Percentiles rank a stretch among this genome's conserved stretches.
phyloP scores from a whole-genome alignment of 2,797 vertebrate species.

The Rhynchotus rufescens region DNA sequence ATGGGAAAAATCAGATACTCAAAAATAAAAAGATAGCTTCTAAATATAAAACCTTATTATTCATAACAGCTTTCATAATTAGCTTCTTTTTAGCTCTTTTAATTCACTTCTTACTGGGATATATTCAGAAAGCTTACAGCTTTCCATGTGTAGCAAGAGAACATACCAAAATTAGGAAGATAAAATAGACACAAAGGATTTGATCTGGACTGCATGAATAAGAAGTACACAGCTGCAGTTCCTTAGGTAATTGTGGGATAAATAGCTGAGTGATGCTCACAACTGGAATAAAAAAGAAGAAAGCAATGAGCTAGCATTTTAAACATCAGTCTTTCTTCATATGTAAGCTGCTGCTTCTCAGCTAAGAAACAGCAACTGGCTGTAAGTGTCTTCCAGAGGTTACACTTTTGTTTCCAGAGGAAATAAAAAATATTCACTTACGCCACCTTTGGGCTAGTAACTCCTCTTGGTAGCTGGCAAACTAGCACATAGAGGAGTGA shows the following conservation, averaged over 20 bases:
- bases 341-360: not conserved
- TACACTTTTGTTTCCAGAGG: not conserved
- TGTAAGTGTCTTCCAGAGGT: not conserved
- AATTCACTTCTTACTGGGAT: conserved; percentile 14
- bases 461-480: not conserved
- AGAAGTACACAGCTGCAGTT: conserved; percentile 34
- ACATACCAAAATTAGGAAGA: not conserved
- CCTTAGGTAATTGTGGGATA: conserved; percentile 48
- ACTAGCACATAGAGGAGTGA: not conserved
- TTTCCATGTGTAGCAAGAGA: conserved; percentile 25
- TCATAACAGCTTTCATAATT: conserved; percentile 10
- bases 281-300: not conserved
- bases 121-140: conserved; percentile 8
- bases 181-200: conserved; percentile 43
- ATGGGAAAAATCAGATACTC: conserved; percentile 20
- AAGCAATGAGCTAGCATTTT: not conserved
- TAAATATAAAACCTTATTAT: conserved; percentile 17
- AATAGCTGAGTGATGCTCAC: conserved; percentile 27
- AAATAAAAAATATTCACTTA: not conserved
- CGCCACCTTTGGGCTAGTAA: not conserved
- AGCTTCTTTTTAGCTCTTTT: not conserved
- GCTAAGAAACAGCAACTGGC: not conserved
- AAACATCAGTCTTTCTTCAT: not conserved
- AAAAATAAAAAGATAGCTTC: conserved; percentile 33
- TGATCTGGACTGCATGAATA: conserved; percentile 42